Evolutionary conservation across 2,797 vertebrate genomes (phyloP).

Genomic region (Sebastes flavidus): DNA sequence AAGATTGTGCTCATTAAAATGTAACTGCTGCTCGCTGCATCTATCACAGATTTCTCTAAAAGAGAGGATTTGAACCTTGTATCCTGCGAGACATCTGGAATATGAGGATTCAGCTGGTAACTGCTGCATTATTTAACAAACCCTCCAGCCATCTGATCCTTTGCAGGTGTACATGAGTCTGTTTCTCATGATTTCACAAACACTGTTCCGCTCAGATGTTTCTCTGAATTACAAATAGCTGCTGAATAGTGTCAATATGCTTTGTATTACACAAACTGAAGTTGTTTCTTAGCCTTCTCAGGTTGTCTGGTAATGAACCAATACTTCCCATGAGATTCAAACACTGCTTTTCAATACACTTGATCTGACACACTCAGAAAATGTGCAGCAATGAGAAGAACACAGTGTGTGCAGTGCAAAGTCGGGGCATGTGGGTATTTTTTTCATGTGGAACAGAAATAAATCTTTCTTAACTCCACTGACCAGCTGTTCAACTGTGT

Average conservation of each 20-base stretch:
- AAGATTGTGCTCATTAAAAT: constrained; percentile 14
- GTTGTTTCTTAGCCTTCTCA: neutral
- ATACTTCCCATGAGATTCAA: neutral
- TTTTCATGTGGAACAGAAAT: constrained; percentile 27
- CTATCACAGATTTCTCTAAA: constrained; percentile 28
- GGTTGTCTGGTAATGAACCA: neutral
- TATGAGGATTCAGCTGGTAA: constrained; percentile 56
- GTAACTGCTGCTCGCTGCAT: constrained; percentile 9
- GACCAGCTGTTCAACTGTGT: constrained; percentile 49
- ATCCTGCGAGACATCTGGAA: constrained; percentile 37
- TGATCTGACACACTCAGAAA: neutral
- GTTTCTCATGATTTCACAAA: constrained; percentile 42
- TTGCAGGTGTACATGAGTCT: constrained; percentile 49
- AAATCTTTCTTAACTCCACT: constrained; percentile 38
- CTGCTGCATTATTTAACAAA: constrained; percentile 68
- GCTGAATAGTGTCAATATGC: neutral
- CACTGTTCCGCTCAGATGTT: constrained; percentile 14
- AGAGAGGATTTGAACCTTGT: constrained; percentile 20
- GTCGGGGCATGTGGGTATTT: neutral
- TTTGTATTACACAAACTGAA: neutral
- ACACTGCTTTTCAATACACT: neutral
- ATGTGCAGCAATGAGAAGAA: neutral
- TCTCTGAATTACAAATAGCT: constrained; percentile 38
- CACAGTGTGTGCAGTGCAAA: neutral
- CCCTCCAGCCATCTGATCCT: constrained; percentile 41